Percentiles rank a stretch among this genome's conserved stretches.
Conservation (phyloP, 2,797 vertebrate species). For the Sandelia bainsii region DNA sequence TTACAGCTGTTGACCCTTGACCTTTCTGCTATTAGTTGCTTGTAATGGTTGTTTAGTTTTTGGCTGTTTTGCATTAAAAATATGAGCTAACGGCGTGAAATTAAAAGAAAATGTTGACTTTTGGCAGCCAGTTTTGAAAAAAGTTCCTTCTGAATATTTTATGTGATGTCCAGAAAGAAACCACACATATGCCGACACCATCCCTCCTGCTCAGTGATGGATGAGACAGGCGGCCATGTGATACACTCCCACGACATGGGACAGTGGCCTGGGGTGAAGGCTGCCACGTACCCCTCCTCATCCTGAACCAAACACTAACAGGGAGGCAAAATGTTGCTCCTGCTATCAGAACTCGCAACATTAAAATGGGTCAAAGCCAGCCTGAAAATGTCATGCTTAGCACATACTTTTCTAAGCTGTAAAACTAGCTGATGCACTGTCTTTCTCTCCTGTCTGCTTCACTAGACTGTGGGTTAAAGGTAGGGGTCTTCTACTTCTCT, state of each 20-base stretch:
- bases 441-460: background rate
- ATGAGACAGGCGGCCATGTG: slow-evolving; percentile 42
- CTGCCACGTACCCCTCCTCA: slow-evolving; percentile 16
- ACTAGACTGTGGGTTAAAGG: background rate
- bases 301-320: slow-evolving; percentile 2
- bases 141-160: slow-evolving; percentile 36
- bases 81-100: background rate
- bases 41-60: background rate
- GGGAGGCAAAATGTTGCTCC: background rate
- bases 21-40: slow-evolving; percentile 30
- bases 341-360: background rate
- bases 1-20: slow-evolving; percentile 58
- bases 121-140: background rate
- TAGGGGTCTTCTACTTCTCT: background rate
- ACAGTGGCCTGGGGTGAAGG: slow-evolving; percentile 44
- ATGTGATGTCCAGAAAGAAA: slow-evolving; percentile 7
- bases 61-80: background rate
- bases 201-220: slow-evolving; percentile 40
- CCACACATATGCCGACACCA: slow-evolving; percentile 22
- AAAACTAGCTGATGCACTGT: background rate
- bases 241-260: slow-evolving; percentile 39
- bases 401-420: background rate
- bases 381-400: background rate
- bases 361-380: background rate
- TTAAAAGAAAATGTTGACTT: background rate